Evolutionary conservation across 2,888 invertebrate genomes (phyloP).

Genomic region (Tetramorium bicarinatum): DNA sequence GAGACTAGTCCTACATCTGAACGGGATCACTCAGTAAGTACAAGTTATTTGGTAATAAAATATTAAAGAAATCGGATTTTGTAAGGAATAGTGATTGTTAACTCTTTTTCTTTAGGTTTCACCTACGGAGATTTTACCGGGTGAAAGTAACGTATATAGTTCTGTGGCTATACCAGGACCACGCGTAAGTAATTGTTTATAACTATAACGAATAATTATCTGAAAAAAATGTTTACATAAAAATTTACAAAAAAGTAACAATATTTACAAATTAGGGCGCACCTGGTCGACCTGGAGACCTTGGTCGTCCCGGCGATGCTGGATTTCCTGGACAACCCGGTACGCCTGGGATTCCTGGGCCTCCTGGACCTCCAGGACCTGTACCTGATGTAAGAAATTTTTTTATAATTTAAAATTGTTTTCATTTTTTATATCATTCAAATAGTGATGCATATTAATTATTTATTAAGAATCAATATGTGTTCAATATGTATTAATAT

Average conservation of each 20-base stretch:
- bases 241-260: neutral
- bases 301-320: slow-evolving; percentile 90
- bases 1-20: slow-evolving; percentile 51
- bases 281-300: slow-evolving; percentile 90
- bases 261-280: slow-evolving; percentile 87
- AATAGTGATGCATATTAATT: neutral
- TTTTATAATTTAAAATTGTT: slow-evolving; percentile 11
- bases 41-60: neutral
- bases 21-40: slow-evolving; percentile 59
- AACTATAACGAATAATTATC: slow-evolving; percentile 6
- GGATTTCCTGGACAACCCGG: slow-evolving; percentile 94
- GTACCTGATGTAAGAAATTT: slow-evolving; percentile 89
- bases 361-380: slow-evolving; percentile 91
- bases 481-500: neutral
- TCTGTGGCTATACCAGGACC: slow-evolving; percentile 83
- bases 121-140: slow-evolving; percentile 78
- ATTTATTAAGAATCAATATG: slow-evolving; percentile 31
- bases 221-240: neutral
- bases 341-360: slow-evolving; percentile 88
- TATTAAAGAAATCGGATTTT: neutral
- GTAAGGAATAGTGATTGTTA: slow-evolving; percentile 18
- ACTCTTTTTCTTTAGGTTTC: slow-evolving; percentile 63
- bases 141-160: slow-evolving; percentile 79
- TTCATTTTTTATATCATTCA: neutral
- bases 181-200: slow-evolving; percentile 78